These are phyloP conservation scores for Calephelis nemesis DNA, from an alignment of 1,140 invertebrate species.

Conservation along the genomic window DNA sequence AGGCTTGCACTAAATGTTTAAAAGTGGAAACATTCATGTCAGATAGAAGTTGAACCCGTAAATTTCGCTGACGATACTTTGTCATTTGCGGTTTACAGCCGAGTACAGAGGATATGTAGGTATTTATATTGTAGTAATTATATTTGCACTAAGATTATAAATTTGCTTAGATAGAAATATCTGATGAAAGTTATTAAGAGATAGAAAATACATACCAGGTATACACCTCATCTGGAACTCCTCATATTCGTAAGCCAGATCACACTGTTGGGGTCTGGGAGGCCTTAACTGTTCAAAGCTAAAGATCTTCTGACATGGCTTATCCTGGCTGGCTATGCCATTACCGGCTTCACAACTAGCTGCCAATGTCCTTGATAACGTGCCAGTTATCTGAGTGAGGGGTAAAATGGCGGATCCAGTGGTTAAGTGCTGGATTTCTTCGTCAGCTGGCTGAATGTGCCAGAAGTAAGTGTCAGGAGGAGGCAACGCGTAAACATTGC, in stretches of 20 bases:
- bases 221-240: constrained; percentile 69
- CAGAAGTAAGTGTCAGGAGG: constrained; percentile 65
- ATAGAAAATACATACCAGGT: constrained; percentile 44
- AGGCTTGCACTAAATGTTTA: too few species aligned
- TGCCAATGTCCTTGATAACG: constrained; percentile 47
- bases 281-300: constrained; percentile 58
- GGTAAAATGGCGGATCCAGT: constrained; percentile 59
- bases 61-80: too few species aligned
- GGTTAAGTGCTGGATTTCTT: constrained; percentile 63
- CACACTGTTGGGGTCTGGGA: constrained; percentile 60
- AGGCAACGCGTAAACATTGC: constrained; percentile 55
- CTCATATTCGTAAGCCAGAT: constrained; percentile 60
- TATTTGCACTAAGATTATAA: too few species aligned
- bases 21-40: too few species aligned
- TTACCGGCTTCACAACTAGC: constrained; percentile 64
- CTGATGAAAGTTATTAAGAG: too few species aligned
- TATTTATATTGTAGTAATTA: too few species aligned
- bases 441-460: constrained; percentile 57
- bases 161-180: too few species aligned
- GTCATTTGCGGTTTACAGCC: too few species aligned
- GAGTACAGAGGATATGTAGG: too few species aligned
- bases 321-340: constrained; percentile 59
- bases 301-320: constrained; percentile 52
- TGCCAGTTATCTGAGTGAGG: constrained; percentile 54
- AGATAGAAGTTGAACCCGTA: too few species aligned